Conservation (phyloP, 2,797 vertebrate species). For the Peromyscus attwateri region DNA sequence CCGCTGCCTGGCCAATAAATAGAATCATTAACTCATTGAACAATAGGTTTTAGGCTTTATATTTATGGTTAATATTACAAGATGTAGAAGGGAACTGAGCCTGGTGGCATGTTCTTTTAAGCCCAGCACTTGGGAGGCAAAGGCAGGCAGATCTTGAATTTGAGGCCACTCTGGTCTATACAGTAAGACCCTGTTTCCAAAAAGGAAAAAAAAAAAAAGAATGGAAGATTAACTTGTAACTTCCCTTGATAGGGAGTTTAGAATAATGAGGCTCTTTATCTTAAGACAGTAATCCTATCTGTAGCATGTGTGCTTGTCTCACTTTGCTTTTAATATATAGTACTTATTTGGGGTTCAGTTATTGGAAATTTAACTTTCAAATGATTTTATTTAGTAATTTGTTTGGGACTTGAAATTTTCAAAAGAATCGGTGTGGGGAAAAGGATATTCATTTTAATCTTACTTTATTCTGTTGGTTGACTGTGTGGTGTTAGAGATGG, state of each 20-base stretch:
- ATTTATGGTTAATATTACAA: slow-evolving; percentile 15
- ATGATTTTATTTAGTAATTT: slow-evolving; percentile 29
- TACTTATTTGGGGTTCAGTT: slow-evolving; percentile 11
- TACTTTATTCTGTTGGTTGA: not conserved
- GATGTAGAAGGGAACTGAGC: not conserved
- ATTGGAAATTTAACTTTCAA: slow-evolving; percentile 13
- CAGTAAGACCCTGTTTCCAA: not conserved
- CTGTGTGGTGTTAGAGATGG: not conserved
- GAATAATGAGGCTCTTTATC: slow-evolving; percentile 2
- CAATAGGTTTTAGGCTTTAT: slow-evolving; percentile 11
- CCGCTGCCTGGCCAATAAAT: not conserved
- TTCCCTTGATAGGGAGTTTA: not conserved
- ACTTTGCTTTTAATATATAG: slow-evolving; percentile 40
- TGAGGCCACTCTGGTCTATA: not conserved
- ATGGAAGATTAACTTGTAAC: slow-evolving; percentile 2
- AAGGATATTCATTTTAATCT: slow-evolving; percentile 3
- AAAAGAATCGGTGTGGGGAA: not conserved
- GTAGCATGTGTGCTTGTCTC: not conserved
- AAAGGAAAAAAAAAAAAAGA: not conserved
- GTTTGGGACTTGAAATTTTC: slow-evolving; percentile 3
- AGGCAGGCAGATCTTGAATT: not conserved
- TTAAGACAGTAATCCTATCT: slow-evolving; percentile 4
- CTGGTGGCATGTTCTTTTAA: not conserved
- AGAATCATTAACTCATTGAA: slow-evolving; percentile 28
- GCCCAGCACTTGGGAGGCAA: not conserved